These are phyloP conservation scores for Brachirus orientalis DNA, from an alignment of 2,113 vertebrate genomes.

Conservation along the genomic window DNA sequence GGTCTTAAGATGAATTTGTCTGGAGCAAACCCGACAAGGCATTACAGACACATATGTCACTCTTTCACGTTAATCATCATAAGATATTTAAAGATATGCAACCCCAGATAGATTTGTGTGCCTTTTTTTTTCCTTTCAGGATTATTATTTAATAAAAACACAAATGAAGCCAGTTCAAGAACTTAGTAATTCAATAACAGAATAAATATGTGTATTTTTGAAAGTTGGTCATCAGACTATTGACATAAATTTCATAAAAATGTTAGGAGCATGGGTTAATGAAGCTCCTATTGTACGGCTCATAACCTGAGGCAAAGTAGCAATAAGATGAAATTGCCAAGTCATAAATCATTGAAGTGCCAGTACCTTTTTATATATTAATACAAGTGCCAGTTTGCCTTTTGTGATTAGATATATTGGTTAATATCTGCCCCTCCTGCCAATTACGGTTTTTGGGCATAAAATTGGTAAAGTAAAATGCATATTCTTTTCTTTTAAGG, in stretches of 20 bases:
- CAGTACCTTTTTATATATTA: constrained; percentile 36
- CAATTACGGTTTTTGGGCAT: neutral
- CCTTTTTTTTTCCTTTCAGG: neutral
- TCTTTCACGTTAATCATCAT: constrained; percentile 9
- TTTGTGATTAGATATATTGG: constrained; percentile 27
- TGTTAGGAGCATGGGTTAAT: constrained; percentile 1
- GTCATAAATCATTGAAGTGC: constrained; percentile 20
- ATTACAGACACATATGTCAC: constrained; percentile 25
- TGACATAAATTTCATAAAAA: constrained; percentile 30
- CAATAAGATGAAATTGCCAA: constrained; percentile 26
- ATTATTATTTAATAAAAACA: neutral
- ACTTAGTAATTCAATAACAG: neutral
- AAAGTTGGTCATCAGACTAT: neutral
- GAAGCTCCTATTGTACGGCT: constrained; percentile 30
- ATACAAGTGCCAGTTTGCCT: constrained; percentile 19
- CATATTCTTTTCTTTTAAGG: neutral
- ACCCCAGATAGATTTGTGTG: neutral
- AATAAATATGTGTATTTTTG: constrained; percentile 2
- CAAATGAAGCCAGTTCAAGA: neutral
- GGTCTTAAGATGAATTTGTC: constrained; percentile 5
- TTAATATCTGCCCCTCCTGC: constrained; percentile 18
- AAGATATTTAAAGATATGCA: neutral
- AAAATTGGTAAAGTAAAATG: constrained; percentile 9
- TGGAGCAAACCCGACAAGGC: constrained; percentile 7
- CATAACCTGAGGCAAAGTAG: constrained; percentile 50